Conservation (phyloP, 2,888 invertebrate species). For the Prosapia bicincta region DNA sequence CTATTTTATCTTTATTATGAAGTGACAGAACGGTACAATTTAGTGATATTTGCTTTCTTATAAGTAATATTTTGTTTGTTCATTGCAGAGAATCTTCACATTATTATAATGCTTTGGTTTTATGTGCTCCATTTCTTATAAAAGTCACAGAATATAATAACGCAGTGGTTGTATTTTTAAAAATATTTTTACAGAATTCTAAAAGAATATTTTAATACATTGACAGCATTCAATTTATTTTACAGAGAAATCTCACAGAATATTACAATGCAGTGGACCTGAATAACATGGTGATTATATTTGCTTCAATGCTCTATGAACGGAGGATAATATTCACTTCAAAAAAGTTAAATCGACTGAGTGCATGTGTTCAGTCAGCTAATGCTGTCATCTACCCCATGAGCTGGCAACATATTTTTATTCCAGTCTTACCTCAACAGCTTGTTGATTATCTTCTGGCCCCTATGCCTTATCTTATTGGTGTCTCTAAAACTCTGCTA, state of each 20-base stretch:
- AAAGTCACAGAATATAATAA: no score
- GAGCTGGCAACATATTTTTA: slow-evolving; percentile 98
- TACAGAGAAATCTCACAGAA: slow-evolving; percentile 90
- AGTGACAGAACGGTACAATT: no score
- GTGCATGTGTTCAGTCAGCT: slow-evolving; percentile 91
- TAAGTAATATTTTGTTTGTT: no score
- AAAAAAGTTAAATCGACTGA: slow-evolving; percentile 80
- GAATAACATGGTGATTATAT: slow-evolving; percentile 91
- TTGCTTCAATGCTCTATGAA: slow-evolving; percentile 94
- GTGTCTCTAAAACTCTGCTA: slow-evolving; percentile 64
- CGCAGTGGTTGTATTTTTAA: no score
- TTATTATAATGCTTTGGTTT: no score
- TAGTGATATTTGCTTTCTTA: no score
- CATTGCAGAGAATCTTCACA: no score
- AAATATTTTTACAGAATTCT: no score
- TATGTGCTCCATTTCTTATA: no score
- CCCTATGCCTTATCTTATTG: slow-evolving; percentile 98
- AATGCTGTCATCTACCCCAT: slow-evolving; percentile 95
- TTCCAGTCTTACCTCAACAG: slow-evolving; percentile 87
- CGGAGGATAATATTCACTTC: slow-evolving; percentile 92
- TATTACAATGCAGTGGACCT: slow-evolving; percentile 97
- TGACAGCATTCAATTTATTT: not conserved
- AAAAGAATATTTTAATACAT: no score
- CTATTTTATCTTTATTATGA: no score
- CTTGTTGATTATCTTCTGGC: slow-evolving; percentile 88